Percentiles rank a stretch among this genome's conserved stretches.
phyloP scores from a whole-genome alignment of 2,888 invertebrate genomes.

The Melinaea marsaeus region DNA sequence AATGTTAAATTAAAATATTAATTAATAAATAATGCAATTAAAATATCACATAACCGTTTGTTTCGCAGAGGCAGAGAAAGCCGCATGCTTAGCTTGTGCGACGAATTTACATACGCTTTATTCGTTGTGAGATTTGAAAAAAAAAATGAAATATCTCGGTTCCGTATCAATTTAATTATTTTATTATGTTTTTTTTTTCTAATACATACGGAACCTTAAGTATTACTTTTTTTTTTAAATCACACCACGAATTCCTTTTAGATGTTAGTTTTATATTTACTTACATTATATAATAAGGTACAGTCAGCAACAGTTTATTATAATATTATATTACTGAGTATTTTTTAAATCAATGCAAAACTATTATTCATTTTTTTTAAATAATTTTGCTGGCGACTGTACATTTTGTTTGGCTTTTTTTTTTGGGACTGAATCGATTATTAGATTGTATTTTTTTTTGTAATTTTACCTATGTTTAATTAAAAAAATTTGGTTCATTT shows the following conservation, averaged over 20 bases:
- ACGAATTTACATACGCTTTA: conserved; percentile 5
- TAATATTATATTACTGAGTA: neutral
- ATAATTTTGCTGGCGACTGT: conserved; percentile 10
- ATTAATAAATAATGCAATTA: conserved; percentile 27
- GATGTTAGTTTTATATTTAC: too few species aligned
- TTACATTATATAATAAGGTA: neutral
- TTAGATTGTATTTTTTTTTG: conserved; percentile 4
- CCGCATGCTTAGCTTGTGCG: conserved; percentile 65
- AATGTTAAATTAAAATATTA: too few species aligned
- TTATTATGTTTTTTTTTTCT: too few species aligned
- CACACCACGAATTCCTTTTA: too few species aligned
- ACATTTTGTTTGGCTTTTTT: conserved; percentile 9
- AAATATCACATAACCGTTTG: conserved; percentile 44
- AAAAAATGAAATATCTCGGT: neutral
- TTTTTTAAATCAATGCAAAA: too few species aligned
- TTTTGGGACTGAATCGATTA: conserved; percentile 14
- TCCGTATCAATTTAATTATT: too few species aligned
- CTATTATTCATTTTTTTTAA: conserved; percentile 4
- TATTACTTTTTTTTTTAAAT: too few species aligned
- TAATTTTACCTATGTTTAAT: neutral
- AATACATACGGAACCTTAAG: too few species aligned
- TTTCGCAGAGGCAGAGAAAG: conserved; percentile 70
- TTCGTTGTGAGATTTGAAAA: conserved; percentile 19
- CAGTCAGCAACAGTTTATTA: conserved; percentile 6
- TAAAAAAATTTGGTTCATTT: neutral